A percentile compares a stretch with the other conserved stretches of the same genome.
phyloP scores from a whole-genome alignment of 2,113 vertebrate species.

The Formicarius rufipectus region DNA sequence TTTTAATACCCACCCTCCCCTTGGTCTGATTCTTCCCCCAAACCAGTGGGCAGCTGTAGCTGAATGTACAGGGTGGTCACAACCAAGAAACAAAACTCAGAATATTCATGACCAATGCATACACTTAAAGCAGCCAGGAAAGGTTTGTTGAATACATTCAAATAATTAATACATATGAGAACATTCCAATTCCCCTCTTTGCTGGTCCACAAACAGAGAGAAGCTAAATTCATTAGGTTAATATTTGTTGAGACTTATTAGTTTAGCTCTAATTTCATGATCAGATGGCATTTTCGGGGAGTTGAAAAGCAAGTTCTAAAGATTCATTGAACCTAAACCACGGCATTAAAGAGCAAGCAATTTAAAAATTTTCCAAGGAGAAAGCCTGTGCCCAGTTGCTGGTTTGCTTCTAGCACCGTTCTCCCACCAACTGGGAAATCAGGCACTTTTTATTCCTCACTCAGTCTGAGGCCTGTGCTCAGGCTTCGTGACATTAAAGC shows the following conservation, averaged over 20 bases:
- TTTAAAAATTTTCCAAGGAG: not conserved
- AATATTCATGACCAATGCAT: not conserved
- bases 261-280: constrained; percentile 55
- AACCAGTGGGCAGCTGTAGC: fast-evolving
- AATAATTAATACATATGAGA: constrained; percentile 20
- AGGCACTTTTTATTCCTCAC: not conserved
- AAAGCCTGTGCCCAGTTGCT: not conserved
- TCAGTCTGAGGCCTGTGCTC: not conserved
- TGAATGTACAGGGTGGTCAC: not conserved
- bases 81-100: not conserved
- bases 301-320: not conserved
- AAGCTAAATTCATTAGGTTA: constrained; percentile 58
- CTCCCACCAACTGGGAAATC: not conserved
- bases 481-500: not conserved
- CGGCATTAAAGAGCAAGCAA: not conserved
- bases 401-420: not conserved
- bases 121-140: not conserved
- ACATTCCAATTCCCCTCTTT: constrained; percentile 33
- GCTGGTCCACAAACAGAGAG: constrained; percentile 49
- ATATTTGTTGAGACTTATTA: constrained; percentile 63
- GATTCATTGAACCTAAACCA: not conserved
- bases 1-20: not conserved
- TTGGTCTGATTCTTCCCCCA: fast-evolving
- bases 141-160: constrained; percentile 41
- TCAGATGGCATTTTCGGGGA: constrained; percentile 14